These are phyloP conservation scores for Hydrotaea cyrtoneurina DNA, from an alignment of 2,888 invertebrate genomes.

Conservation along the genomic window DNA sequence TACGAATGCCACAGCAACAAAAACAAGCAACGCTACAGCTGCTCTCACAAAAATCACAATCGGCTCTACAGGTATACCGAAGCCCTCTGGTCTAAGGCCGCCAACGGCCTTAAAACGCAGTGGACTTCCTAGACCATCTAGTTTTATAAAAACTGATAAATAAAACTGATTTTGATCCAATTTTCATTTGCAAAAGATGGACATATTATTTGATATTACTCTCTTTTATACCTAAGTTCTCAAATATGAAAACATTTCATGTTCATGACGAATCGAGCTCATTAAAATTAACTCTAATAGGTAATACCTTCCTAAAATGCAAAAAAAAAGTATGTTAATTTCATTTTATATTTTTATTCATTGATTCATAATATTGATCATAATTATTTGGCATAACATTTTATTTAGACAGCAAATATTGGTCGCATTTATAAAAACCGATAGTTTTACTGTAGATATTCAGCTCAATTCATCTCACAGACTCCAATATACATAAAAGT, in stretches of 20 bases:
- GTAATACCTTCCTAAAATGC: constrained; percentile 14
- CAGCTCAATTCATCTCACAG: constrained; percentile 52
- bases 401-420: constrained; percentile 47
- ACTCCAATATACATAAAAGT: constrained; percentile 43
- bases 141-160: constrained; percentile 62
- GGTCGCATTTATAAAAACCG: constrained; percentile 55
- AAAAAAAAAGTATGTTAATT: constrained; percentile 38
- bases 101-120: constrained; percentile 77
- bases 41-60: constrained; percentile 75
- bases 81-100: constrained; percentile 78
- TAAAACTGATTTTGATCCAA: constrained; percentile 42
- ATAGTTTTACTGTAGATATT: constrained; percentile 53
- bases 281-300: constrained; percentile 17
- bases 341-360: constrained; percentile 33
- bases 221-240: constrained; percentile 52
- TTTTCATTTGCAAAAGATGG: constrained; percentile 30
- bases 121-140: constrained; percentile 75
- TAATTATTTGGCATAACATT: constrained; percentile 18
- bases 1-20: constrained; percentile 33
- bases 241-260: constrained; percentile 47
- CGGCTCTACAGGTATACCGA: constrained; percentile 77
- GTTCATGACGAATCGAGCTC: constrained; percentile 33
- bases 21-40: constrained; percentile 45
- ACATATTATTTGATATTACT: constrained; percentile 40
- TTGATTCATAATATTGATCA: constrained; percentile 12